Percentiles rank a stretch among this genome's conserved stretches.
These are phyloP conservation scores for Gobius niger DNA, from an alignment of 2,113 vertebrate species.

Conservation along the genomic window DNA sequence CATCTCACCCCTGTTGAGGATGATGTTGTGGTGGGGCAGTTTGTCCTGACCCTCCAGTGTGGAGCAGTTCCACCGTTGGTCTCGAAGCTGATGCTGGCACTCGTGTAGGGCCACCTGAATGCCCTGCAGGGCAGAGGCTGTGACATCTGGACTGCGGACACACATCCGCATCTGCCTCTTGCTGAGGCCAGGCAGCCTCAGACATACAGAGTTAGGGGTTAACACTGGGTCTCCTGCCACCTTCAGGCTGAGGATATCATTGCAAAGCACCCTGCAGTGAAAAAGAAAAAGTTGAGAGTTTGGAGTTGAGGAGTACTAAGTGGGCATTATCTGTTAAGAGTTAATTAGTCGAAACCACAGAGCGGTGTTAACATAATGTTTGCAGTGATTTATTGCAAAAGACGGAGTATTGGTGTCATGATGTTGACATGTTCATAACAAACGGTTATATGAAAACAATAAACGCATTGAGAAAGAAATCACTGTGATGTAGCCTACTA, in stretches of 20 bases:
- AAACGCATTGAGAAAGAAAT: background rate
- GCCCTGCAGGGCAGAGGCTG: constrained; percentile 90
- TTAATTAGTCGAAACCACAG: constrained; percentile 49
- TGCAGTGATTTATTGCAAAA: background rate
- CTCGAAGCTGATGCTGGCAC: constrained; percentile 88
- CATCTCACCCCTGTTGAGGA: constrained; percentile 87
- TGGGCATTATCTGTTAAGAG: constrained; percentile 35
- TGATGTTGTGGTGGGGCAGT: constrained; percentile 84
- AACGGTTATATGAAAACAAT: background rate
- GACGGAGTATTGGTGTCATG: background rate
- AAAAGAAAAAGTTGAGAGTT: background rate
- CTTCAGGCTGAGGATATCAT: constrained; percentile 89
- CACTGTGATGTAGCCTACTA: background rate
- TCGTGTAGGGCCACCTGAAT: constrained; percentile 90
- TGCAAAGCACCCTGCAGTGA: constrained; percentile 81
- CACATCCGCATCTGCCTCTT: constrained; percentile 89
- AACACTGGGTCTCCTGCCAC: constrained; percentile 85
- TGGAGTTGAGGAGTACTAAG: constrained; percentile 1
- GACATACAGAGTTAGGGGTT: constrained; percentile 87
- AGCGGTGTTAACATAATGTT: constrained; percentile 16
- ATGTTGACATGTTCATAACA: background rate
- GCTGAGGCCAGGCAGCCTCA: constrained; percentile 84
- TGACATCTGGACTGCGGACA: constrained; percentile 87
- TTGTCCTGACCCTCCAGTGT: constrained; percentile 83
- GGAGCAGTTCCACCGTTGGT: constrained; percentile 93